Evolutionary conservation across 2,797 vertebrate species (phyloP), one percentile per base, ranked within the genome.

Genomic region (Danio albolineatus): DNA sequence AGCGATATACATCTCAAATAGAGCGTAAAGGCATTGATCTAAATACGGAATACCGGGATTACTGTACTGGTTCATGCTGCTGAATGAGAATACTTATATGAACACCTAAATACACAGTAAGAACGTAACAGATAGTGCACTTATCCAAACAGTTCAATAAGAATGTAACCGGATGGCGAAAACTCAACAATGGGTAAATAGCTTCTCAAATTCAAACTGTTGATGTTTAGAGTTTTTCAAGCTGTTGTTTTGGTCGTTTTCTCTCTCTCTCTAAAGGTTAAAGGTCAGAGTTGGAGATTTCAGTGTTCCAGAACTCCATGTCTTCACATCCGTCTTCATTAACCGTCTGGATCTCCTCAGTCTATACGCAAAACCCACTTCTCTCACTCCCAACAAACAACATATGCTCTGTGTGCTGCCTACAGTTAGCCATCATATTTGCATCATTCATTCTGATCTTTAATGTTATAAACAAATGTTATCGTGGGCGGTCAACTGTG

Each of bases 271-370:
- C 87, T 89, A 87, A 44, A 87, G 90, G 90, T 91, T 90, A 91
- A 36, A 83, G 92, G 90, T 85, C 66, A 88, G 83, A 86, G 73
- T 46, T 83, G 85, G 83, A 62, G 61, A 91, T 86, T 39, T 78
- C 43, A 89, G 76, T 79, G 82, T 83, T 85, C 81, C 71, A 81
- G 75, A 44, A 28, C 28, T 73, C 59, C 39, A 67, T 76, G 82
- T 89, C 83, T 87, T 91, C 80, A 82, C 89, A 92, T 92, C 88
- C 81, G 67, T 92, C 90, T 92, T 93, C 88, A 92, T 93, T 91
- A 90, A 88, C 88, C 78, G 88, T 89, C 89, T 92, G 88, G 91
- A 92, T 91, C 85, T 88, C 88, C 88, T 94, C 91, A 91, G 86
- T 81, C 83, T 75, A 66, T 28, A 28, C 79, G 81, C 44, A 65